Conservation (phyloP, 2,797 vertebrate species). For the Sylvilagus floridanus region DNA sequence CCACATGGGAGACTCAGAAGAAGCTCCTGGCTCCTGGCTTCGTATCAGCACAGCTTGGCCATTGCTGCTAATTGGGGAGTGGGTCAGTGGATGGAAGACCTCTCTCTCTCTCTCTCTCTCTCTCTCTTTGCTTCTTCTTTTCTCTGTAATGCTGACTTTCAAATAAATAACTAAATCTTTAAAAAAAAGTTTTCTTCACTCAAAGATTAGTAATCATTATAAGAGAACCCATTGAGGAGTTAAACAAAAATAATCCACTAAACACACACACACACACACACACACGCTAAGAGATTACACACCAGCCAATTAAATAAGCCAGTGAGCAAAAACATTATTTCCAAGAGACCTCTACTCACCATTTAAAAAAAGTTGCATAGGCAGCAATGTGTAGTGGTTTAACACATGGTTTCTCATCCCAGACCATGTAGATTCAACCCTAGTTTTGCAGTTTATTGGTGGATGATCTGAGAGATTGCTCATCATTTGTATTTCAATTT, state of each 20-base stretch:
- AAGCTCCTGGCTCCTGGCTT: no score
- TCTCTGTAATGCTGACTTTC: no score
- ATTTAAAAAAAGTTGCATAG: background rate
- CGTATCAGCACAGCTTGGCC: no score
- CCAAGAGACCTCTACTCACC: background rate
- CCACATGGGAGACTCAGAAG: no score
- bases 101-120: no score
- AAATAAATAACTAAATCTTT: no score
- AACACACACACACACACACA: background rate
- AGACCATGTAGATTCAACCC: background rate
- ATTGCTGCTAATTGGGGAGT: no score
- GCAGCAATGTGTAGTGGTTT: background rate
- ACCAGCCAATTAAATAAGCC: background rate
- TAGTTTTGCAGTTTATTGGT: background rate
- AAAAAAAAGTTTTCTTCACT: background rate
- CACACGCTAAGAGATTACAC: background rate
- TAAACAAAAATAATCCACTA: slow-evolving; percentile 14
- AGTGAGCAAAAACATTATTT: background rate
- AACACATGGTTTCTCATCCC: background rate
- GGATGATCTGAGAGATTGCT: background rate
- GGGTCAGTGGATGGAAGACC: no score
- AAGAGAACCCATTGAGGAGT: background rate
- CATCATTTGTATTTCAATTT: background rate
- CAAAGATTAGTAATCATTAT: background rate
- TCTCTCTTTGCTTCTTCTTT: no score